These are phyloP conservation scores for Notoglanidium macrostoma DNA, from an alignment of 2,797 vertebrate genomes.

Conservation along the genomic window DNA sequence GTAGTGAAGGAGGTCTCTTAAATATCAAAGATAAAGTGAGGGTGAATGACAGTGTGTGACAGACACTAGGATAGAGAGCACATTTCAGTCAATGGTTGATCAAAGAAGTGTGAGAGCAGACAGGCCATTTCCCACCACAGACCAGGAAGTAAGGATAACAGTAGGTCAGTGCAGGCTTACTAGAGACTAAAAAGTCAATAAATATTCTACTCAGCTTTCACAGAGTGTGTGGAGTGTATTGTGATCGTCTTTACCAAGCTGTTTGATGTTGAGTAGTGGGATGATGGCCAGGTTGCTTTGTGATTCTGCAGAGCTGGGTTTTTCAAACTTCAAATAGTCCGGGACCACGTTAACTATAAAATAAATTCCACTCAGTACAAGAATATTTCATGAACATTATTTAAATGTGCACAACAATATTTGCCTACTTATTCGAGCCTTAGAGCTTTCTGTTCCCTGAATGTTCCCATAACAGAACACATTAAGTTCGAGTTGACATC, in stretches of 20 bases:
- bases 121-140: constrained; percentile 32
- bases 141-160: constrained; percentile 9
- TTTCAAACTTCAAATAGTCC: background rate
- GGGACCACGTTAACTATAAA: background rate
- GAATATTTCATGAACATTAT: background rate
- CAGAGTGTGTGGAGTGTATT: constrained; percentile 56
- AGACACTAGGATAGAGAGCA: constrained; percentile 8
- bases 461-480: background rate
- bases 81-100: constrained; percentile 16
- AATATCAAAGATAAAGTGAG: constrained; percentile 8
- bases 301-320: constrained; percentile 28
- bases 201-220: constrained; percentile 37
- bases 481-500: background rate
- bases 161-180: constrained; percentile 25
- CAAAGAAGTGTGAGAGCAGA: constrained; percentile 26
- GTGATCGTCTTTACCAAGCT: constrained; percentile 70
- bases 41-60: constrained; percentile 9
- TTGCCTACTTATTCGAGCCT: background rate
- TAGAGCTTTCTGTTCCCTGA: background rate
- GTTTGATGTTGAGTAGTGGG: constrained; percentile 78
- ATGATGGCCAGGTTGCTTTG: constrained; percentile 68
- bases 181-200: constrained; percentile 33
- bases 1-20: constrained; percentile 5
- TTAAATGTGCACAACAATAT: background rate
- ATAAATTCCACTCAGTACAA: background rate